phyloP scores from a whole-genome alignment of 2,797 vertebrate species.

The Scolopax rusticola region DNA sequence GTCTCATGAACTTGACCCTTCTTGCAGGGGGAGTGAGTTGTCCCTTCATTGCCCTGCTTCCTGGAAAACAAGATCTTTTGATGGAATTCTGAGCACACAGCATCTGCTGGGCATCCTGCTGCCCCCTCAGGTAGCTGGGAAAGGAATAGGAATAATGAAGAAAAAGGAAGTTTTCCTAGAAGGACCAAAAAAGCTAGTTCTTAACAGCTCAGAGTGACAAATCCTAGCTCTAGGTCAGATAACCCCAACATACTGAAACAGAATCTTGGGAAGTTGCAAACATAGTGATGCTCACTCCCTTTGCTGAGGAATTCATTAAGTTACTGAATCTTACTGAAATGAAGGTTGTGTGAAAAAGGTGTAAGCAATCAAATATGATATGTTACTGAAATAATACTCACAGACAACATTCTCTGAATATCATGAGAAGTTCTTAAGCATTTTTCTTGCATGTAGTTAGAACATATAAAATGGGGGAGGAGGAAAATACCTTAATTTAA shows the following conservation, averaged over 20 bases:
- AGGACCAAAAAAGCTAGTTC: not conserved
- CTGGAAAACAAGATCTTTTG: not conserved
- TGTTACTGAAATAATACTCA: not conserved
- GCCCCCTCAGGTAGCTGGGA: not conserved
- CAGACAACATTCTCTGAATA: not conserved
- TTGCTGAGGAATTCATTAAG: not conserved
- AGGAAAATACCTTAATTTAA: not conserved
- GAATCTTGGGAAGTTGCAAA: not conserved
- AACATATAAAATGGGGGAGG: not conserved
- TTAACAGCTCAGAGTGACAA: not conserved
- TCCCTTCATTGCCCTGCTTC: not conserved
- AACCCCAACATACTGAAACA: not conserved
- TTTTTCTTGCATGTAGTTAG: not conserved
- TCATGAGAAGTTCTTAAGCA: not conserved
- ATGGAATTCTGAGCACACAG: not conserved
- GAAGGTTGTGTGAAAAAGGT: not conserved
- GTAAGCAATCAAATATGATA: not conserved
- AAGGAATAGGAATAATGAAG: not conserved
- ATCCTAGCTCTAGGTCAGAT: not conserved
- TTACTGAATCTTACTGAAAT: not conserved
- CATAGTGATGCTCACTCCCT: not conserved
- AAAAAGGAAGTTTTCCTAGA: not conserved
- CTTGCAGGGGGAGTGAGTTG: rapidly evolving
- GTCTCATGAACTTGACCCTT: not conserved
- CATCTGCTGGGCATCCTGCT: not conserved